Evolutionary conservation across 2,113 vertebrate species (phyloP), one percentile per base, ranked within the genome.

Genomic region (Dolichallabes microphthalmus): DNA sequence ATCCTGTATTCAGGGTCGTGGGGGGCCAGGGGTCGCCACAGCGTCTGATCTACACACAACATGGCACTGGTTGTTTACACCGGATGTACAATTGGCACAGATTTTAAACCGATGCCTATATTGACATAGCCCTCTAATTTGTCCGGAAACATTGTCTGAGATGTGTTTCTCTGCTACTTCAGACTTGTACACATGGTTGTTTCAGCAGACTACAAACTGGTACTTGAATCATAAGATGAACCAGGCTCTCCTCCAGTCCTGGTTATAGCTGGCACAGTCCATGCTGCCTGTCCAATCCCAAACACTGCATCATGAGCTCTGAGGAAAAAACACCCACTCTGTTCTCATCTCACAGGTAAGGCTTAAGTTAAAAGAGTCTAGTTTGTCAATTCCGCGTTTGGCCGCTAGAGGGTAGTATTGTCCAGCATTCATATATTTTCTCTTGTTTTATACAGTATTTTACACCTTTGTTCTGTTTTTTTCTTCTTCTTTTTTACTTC

Each of bases 331-430:
- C 12, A 32, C 14, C 19, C 69, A 45, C 35, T 35, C 4, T 68
- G 12, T 63, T 63, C n/a, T n/a, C 11, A 22, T 25, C 19, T 39
- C 45, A 5, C n/a, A 15, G 32, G 27, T 27, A 32, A 7, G 27
- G 27, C 4, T 68, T 5, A 32, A 35, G 19, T 35, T 71, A 39
- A 39, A 45, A 52, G 7, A 52, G 14, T 13, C 1, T 52, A 76
- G 12, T 1, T 27, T 75, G 5, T 27, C 13, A 2, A 57, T 30
- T 57, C 52, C n/a, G 10, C 53, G 4, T 57, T 10, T 77, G 52
- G 27, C 75, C 75, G 1, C 75, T 32, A 57, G 75, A 77, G 75
- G 30, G 75, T 32, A 77, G 75, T 32, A 20, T 77, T 77, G 74
- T 77, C 10, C 30, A 19, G 3, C 32, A 77, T 77, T 11, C 14